phyloP scores from a whole-genome alignment of 2,888 invertebrate species.

The Sesia bembeciformis region DNA sequence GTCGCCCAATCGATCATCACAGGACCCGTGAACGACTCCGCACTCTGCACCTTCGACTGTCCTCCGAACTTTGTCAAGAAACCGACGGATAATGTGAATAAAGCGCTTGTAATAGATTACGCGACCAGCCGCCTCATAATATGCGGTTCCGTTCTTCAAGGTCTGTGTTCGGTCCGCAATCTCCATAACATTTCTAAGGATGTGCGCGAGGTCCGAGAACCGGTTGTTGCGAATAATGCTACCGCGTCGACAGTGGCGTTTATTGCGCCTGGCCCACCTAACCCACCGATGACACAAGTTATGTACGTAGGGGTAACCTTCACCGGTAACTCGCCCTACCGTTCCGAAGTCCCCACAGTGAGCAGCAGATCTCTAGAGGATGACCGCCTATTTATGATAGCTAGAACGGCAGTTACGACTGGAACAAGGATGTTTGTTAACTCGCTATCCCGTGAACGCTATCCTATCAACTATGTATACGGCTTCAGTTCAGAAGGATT shows the following conservation, averaged over 20 bases:
- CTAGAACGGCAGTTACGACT: slow-evolving; percentile 91
- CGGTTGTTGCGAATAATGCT: slow-evolving; percentile 96
- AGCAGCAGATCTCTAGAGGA: slow-evolving; percentile 92
- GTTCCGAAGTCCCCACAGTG: slow-evolving; percentile 95
- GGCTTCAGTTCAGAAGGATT: slow-evolving; percentile 97
- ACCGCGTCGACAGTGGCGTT: slow-evolving; percentile 97
- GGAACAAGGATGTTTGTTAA: slow-evolving; percentile 95
- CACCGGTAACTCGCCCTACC: slow-evolving; percentile 92
- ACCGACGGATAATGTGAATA: slow-evolving; percentile 92
- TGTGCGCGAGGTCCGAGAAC: slow-evolving; percentile 86
- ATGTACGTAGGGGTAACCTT: slow-evolving; percentile 97
- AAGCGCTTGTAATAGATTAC: slow-evolving; percentile 95
- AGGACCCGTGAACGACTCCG: slow-evolving; percentile 91
- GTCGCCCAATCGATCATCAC: slow-evolving; percentile 85
- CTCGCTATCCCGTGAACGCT: slow-evolving; percentile 90
- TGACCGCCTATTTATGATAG: slow-evolving; percentile 91
- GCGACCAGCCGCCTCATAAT: slow-evolving; percentile 90
- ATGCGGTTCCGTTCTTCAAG: slow-evolving; percentile 94
- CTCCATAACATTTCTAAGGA: slow-evolving; percentile 89
- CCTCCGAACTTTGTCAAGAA: slow-evolving; percentile 83
- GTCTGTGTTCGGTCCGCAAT: slow-evolving; percentile 91
- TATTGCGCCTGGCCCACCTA: slow-evolving; percentile 95
- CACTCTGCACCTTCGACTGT: slow-evolving; percentile 91
- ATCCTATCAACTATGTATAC: slow-evolving; percentile 95
- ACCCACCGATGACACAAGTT: slow-evolving; percentile 91